Conservation (phyloP, 2,797 vertebrate genomes). For the Zalophus californianus region DNA sequence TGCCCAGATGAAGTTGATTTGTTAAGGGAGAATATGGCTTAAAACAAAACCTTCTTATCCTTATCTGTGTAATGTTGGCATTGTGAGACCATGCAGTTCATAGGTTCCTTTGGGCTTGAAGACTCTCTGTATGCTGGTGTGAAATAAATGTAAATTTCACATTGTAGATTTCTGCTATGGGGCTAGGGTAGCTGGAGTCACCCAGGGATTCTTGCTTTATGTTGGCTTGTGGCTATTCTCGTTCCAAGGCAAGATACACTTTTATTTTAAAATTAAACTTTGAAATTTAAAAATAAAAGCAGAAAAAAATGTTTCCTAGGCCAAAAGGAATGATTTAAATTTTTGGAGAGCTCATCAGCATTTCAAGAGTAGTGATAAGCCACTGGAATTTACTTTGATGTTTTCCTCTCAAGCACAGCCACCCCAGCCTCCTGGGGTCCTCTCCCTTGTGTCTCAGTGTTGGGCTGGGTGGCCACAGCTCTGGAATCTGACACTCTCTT, state of each 20-base stretch:
- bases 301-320: neutral
- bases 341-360: neutral
- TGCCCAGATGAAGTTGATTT: neutral
- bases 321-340: neutral
- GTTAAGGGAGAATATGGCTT: neutral
- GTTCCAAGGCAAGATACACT: neutral
- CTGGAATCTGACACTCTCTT: neutral
- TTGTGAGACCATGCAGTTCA: neutral
- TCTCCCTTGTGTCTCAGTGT: neutral
- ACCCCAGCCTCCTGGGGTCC: too few species aligned
- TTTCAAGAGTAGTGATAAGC: neutral
- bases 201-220: neutral
- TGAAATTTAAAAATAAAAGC: constrained; percentile 33
- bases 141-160: constrained; percentile 24
- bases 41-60: constrained; percentile 43
- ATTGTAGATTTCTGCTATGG: neutral
- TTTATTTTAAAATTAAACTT: constrained; percentile 49
- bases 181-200: neutral
- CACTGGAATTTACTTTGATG: neutral
- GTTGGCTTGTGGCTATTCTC: neutral
- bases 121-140: neutral
- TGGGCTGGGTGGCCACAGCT: neutral
- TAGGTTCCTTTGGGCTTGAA: constrained; percentile 3
- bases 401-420: neutral
- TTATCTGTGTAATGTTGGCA: neutral